A percentile compares a stretch with the other conserved stretches of the same genome.
These are phyloP conservation scores for Aulostomus chinensis DNA, from an alignment of 2,797 vertebrate genomes.

Conservation along the genomic window DNA sequence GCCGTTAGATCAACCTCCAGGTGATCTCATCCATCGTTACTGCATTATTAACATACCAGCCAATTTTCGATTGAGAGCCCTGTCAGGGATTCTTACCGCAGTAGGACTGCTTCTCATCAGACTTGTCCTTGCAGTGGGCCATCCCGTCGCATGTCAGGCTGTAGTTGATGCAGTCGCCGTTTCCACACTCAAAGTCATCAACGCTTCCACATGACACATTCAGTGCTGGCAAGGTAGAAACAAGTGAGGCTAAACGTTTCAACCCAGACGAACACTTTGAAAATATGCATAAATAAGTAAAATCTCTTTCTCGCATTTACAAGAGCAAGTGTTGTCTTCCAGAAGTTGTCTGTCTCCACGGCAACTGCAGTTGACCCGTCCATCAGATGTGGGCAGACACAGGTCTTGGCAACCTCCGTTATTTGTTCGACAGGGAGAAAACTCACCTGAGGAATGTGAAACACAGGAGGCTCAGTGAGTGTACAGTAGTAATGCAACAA, in stretches of 20 bases:
- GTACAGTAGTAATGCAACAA: no score
- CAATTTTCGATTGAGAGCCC: no score
- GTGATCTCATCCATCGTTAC: no score
- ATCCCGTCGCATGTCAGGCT: constrained; percentile 91
- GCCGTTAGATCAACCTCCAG: no score
- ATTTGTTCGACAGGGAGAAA: constrained; percentile 88
- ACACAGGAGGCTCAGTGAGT: background rate
- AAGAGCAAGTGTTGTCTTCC: constrained; percentile 95
- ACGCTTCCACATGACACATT: constrained; percentile 90
- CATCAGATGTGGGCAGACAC: constrained; percentile 91
- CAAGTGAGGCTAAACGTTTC: no score
- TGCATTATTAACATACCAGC: no score
- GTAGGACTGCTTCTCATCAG: constrained; percentile 97
- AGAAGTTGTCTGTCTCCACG: constrained; percentile 91
- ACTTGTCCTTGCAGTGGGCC: constrained; percentile 98
- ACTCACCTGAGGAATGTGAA: constrained; percentile 77
- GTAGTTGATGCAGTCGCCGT: constrained; percentile 95
- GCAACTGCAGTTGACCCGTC: constrained; percentile 94
- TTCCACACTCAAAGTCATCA: constrained; percentile 95
- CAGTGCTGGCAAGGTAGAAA: constrained; percentile 75
- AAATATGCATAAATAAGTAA: no score
- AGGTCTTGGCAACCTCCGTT: constrained; percentile 97
- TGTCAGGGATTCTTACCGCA: constrained; percentile 94
- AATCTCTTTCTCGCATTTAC: constrained; percentile 74
- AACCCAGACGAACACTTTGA: no score